Base-by-base conservation (phyloP, 2,888 invertebrate genomes). In the Alitta virens region DNA sequence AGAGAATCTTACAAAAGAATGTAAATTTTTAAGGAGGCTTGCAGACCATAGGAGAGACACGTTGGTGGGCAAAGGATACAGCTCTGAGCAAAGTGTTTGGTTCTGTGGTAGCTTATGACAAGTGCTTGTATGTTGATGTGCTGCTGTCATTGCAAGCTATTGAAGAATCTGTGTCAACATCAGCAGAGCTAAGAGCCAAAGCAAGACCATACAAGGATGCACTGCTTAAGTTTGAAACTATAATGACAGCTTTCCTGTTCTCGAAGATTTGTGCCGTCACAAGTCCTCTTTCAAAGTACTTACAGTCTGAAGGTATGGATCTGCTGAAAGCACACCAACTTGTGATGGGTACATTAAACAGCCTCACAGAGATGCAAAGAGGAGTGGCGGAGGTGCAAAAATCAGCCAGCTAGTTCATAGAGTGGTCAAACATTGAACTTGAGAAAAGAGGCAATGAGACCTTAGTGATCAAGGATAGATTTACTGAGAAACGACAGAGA, bases 1-100 rank as follows among this genome's bases (percentile, higher is more conserved):
- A n/a, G 49, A n/a, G 49, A 49, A 23, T 49, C 49, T 7, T n/a
- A 49, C 49, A 49, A 49, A 49, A 49, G 49, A 49, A 49, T 49
- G 18, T n/a, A 7, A 16, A 16, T 49, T 49, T 49, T 49, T 49
- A n/a, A 49, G 16, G 23, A 49, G 7, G 49, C 16, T 49, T 49
- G 49, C 49, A 49, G 49, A 49, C 49, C 16, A 49, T 49, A 49
- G 49, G 49, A 9, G 49, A 49, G 23, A 49, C 49, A 49, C 49
- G 49, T 3, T 49, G 49, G 49, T 49, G 49, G 49, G 3, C 23
- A 49, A 49, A 49, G 16, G 49, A 49, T 49, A n/a, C 49, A 49
- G 49, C 49, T 49, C 49, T 49, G 3, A 49, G 49, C 16, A 49
- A 49, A 16, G 49, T 49, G 7, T 23, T 49, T 23, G 49, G 49